These are phyloP conservation scores for Stenopsyche tienmushanensis DNA, from an alignment of 1,140 invertebrate species.

Conservation along the genomic window DNA sequence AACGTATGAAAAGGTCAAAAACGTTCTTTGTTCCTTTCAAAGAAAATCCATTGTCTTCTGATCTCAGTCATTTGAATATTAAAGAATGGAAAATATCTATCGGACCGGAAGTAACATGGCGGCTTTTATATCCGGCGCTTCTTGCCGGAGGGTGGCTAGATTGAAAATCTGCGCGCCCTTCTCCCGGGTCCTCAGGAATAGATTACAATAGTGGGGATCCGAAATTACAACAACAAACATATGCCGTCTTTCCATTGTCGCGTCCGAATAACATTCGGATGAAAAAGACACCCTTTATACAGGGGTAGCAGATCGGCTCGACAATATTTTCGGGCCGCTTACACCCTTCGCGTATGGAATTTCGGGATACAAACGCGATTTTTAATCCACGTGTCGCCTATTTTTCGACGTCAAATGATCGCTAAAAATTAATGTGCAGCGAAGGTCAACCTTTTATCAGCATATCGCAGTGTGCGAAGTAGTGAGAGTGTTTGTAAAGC, in stretches of 20 bases:
- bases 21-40: too few species aligned
- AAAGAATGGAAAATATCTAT: slow-evolving; percentile 11
- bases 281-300: background rate
- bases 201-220: background rate
- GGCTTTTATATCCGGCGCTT: background rate
- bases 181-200: background rate
- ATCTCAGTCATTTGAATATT: slow-evolving; percentile 14
- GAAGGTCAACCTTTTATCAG: too few species aligned
- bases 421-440: too few species aligned
- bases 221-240: slow-evolving; percentile 26
- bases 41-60: slow-evolving; percentile 7
- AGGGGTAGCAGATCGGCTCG: too few species aligned
- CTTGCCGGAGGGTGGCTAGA: slow-evolving; percentile 10
- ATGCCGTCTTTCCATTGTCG: slow-evolving; percentile 26
- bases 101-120: slow-evolving; percentile 25
- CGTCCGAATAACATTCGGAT: slow-evolving; percentile 11
- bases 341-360: too few species aligned
- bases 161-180: slow-evolving; percentile 22
- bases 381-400: too few species aligned
- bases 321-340: too few species aligned
- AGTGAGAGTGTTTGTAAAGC: background rate
- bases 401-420: too few species aligned
- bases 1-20: too few species aligned
- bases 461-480: too few species aligned
- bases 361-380: too few species aligned